Evolutionary conservation across 2,888 invertebrate genomes (phyloP).

Genomic region (Drosophila limbata): DNA sequence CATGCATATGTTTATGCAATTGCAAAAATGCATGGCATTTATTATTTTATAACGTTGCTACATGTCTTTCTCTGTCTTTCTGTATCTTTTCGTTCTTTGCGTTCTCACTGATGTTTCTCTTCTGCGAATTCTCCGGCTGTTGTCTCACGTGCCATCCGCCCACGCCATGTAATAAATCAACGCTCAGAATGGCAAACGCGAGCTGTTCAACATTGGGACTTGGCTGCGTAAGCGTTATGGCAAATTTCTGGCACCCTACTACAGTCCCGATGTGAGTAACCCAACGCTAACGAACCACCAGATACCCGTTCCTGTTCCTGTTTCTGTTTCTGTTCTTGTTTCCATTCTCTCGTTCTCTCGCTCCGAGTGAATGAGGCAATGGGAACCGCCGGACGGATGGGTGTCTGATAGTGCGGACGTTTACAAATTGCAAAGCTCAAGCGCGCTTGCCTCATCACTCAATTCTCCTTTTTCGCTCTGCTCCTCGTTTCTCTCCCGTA

Average conservation of each 20-base stretch:
- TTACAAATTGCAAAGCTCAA: slow-evolving; percentile 78
- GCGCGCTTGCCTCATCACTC: slow-evolving; percentile 74
- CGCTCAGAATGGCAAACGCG: slow-evolving; percentile 88
- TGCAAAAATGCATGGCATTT: slow-evolving; percentile 81
- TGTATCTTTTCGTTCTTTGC: slow-evolving; percentile 1
- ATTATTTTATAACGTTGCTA: slow-evolving; percentile 76
- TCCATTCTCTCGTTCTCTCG: neutral
- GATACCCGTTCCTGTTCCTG: slow-evolving; percentile 18
- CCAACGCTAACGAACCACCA: slow-evolving; percentile 67
- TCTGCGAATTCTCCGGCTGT: slow-evolving; percentile 41
- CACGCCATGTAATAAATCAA: slow-evolving; percentile 79
- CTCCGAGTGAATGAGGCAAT: slow-evolving; percentile 1
- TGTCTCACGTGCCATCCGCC: slow-evolving; percentile 74
- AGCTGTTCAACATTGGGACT: slow-evolving; percentile 89
- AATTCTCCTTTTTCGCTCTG: slow-evolving; percentile 58
- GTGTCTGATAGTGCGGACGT: slow-evolving; percentile 78
- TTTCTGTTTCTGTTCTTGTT: no score
- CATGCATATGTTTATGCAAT: slow-evolving; percentile 80
- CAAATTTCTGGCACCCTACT: slow-evolving; percentile 87
- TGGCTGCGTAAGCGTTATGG: slow-evolving; percentile 89
- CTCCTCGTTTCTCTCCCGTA: slow-evolving; percentile 2
- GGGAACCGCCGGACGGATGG: slow-evolving; percentile 14
- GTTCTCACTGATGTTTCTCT: slow-evolving; percentile 3
- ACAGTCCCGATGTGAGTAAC: slow-evolving; percentile 86
- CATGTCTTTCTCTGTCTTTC: slow-evolving; percentile 36